Evolutionary conservation across 53 echinoderm and acorn worm genomes (phyloP).

Genomic region (Arbacia lixula): DNA sequence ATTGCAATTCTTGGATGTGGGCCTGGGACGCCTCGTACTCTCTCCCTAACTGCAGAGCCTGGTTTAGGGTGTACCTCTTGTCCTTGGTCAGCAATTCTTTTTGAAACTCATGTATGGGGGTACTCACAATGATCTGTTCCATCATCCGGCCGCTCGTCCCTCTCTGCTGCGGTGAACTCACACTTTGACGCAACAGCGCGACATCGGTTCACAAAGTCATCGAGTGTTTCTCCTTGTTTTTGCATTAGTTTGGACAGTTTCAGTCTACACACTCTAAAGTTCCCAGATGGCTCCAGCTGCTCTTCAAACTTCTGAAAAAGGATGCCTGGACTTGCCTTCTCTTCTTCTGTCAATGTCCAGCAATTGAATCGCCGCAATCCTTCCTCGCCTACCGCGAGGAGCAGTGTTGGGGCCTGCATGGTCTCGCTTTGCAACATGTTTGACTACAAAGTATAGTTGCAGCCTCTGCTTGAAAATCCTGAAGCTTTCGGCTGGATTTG

Average conservation of each 20-base stretch:
- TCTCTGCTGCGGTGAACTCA: conserved; percentile 27
- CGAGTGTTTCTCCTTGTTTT: conserved; percentile 16
- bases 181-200: conserved; percentile 34
- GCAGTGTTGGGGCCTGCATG: background rate
- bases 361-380: conserved; percentile 25
- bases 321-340: background rate
- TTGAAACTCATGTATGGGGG: conserved; percentile 46
- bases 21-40: conserved; percentile 50
- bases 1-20: conserved; percentile 42
- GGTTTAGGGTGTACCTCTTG: conserved; percentile 17
- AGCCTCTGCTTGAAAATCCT: conserved; percentile 38
- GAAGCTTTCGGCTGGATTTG: conserved; percentile 30
- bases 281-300: conserved; percentile 44
- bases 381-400: conserved; percentile 23
- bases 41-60: conserved; percentile 51
- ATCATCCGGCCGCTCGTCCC: conserved; percentile 56
- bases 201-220: conserved; percentile 64
- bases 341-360: conserved; percentile 10
- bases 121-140: conserved; percentile 57
- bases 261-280: conserved; percentile 16
- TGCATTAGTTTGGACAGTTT: conserved; percentile 14
- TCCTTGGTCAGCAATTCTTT: conserved; percentile 39
- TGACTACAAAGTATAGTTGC: conserved; percentile 14
- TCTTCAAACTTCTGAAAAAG: conserved; percentile 39
- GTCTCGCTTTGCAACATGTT: background rate